These are phyloP conservation scores for Coenonympha glycerion DNA, from an alignment of 2,888 invertebrate species.

Conservation along the genomic window DNA sequence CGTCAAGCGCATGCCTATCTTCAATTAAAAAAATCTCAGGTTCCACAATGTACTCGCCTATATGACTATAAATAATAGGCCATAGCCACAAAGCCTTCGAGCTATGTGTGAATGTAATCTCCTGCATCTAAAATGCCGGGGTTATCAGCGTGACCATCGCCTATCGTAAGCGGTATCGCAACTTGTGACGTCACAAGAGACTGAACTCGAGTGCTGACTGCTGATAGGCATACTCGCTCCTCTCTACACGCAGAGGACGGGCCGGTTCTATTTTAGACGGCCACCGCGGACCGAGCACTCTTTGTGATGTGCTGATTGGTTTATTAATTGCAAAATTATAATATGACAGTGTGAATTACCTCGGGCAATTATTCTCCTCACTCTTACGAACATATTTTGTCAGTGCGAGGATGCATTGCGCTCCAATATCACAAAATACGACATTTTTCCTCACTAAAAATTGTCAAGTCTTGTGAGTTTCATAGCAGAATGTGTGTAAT, in stretches of 20 bases:
- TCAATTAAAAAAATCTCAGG: too few relatives aligned
- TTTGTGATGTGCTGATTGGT: background rate
- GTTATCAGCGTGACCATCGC: conserved; percentile 28
- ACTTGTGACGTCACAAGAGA: background rate
- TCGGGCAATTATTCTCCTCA: too few relatives aligned
- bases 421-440: too few relatives aligned
- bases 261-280: background rate
- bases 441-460: too few relatives aligned
- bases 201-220: too few relatives aligned
- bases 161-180: conserved; percentile 13
- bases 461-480: too few relatives aligned
- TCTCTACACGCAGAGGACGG: background rate
- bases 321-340: background rate
- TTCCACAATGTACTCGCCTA: too few relatives aligned
- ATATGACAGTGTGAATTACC: too few relatives aligned
- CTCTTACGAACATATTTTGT: background rate
- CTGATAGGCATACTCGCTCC: background rate
- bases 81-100: background rate
- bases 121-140: background rate
- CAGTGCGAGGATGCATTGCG: too few relatives aligned
- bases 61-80: too few relatives aligned
- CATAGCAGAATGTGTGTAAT: too few relatives aligned
- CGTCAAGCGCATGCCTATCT: too few relatives aligned
- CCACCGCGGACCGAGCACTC: background rate
- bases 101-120: conserved; percentile 1